phyloP scores from a whole-genome alignment of 2,888 invertebrate species.

The Coleophora flavipennella region DNA sequence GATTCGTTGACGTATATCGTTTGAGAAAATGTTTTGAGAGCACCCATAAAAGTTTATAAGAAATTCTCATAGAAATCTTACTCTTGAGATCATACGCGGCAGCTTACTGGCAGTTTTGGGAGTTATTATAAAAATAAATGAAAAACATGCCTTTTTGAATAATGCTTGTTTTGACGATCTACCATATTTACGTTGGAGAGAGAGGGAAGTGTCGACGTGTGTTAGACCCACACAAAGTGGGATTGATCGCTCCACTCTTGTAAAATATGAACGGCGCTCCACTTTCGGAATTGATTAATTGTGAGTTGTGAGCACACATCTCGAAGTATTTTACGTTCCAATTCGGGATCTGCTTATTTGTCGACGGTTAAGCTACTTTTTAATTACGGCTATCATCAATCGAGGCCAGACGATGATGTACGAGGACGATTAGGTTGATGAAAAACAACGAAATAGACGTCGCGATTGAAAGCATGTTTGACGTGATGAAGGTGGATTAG shows the following conservation, averaged over 20 bases:
- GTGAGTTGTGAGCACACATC: conserved; percentile 42
- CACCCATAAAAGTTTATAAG: conserved; percentile 34
- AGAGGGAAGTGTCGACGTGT: conserved; percentile 43
- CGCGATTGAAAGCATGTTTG: conserved; percentile 30
- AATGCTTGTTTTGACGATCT: conserved; percentile 63
- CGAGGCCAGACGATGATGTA: conserved; percentile 30
- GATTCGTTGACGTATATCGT: too few relatives aligned
- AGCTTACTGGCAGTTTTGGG: conserved; percentile 39
- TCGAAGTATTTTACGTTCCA: conserved; percentile 35
- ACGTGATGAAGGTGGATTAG: conserved; percentile 22
- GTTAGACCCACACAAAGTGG: conserved; percentile 66
- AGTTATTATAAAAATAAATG: conserved; percentile 63
- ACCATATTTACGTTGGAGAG: conserved; percentile 45
- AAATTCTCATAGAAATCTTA: conserved; percentile 42
- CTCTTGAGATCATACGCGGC: conserved; percentile 45
- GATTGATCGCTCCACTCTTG: conserved; percentile 51
- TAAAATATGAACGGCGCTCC: conserved; percentile 55
- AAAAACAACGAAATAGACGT: conserved; percentile 17
- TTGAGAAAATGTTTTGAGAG: conserved; percentile 26
- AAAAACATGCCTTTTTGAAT: conserved; percentile 55
- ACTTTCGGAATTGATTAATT: conserved; percentile 68
- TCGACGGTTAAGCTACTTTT: conserved; percentile 41
- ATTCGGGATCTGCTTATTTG: conserved; percentile 50
- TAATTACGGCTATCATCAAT: conserved; percentile 39
- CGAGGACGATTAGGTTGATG: conserved; percentile 19